Base-by-base conservation (phyloP, 2,797 vertebrate species). In the Cirrhinus mrigala region DNA sequence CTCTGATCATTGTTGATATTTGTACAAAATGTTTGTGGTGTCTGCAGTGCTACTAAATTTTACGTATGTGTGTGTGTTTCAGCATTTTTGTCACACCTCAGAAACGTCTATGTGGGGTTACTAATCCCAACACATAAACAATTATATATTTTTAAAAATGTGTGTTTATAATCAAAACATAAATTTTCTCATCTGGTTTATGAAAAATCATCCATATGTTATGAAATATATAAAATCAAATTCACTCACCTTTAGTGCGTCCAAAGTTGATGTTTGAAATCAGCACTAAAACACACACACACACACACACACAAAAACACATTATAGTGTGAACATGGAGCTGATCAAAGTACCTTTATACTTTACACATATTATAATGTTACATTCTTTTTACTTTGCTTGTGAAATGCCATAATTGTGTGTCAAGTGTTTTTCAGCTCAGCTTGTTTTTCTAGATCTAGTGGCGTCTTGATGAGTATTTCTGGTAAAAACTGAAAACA, bases 281-380 rank as follows among this genome's bases (percentile, higher is more conserved):
- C 60, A 62, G 22, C 60, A 62, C 60, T 62, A 62, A 62, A 40
- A 62, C n/a, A n/a, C n/a, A n/a, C n/a, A n/a, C n/a, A n/a, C n/a
- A n/a, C n/a, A 62, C 22, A 24, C 9, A 24, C 14, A 62, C 4
- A 14, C 1, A 14, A 62, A 12, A 62, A 24, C 3, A 2, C 22
- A 9, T n/a, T 11, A 62, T 7, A 62, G n/a, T 4, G 4, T 62
- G 24, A 62, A 27, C 24, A 24, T 10, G 20, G 48, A 15, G 15
- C 48, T 50, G 50, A 52, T 16, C 50, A 6, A 52, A 5, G 1
- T 52, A 18, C 50, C 5, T 6, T 18, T 52, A 52, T 52, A 52
- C 16, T 52, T 52, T 16, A 52, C 15, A 6, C 50, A 52, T 48
- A 15, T 50, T 50, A 50, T 18, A 52, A 18, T 52, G 16, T 52